These are phyloP conservation scores for Porites rus DNA, from an alignment of 92 coral and sea anemone genomes.

Conservation along the genomic window DNA sequence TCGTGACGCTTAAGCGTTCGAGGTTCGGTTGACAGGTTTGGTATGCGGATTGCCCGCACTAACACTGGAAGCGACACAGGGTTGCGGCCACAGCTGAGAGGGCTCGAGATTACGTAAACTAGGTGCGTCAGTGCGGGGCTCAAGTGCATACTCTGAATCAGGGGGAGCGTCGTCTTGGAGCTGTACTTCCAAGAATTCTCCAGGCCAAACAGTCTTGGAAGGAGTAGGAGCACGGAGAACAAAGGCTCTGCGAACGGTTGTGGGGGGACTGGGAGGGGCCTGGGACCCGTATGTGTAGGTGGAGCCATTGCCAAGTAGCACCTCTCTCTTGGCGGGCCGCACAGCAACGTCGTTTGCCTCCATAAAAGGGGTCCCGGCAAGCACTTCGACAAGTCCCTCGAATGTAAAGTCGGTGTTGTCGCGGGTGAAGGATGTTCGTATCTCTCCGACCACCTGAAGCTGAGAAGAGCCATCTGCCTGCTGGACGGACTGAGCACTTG, in stretches of 20 bases:
- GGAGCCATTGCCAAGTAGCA: slow-evolving; percentile 45
- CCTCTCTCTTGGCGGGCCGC: slow-evolving; percentile 62
- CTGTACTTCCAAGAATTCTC: not conserved
- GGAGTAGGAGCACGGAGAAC: slow-evolving; percentile 53
- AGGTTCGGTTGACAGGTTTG: slow-evolving; percentile 27
- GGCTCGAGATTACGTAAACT: not conserved
- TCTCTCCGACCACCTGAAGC: slow-evolving; percentile 52
- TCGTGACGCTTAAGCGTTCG: not conserved
- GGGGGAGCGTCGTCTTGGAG: not conserved
- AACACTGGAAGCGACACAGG: not conserved
- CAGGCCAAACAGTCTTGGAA: slow-evolving; percentile 59
- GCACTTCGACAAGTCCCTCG: slow-evolving; percentile 36
- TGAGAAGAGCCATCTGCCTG: slow-evolving; percentile 66
- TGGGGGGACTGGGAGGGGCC: not conserved
- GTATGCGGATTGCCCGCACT: not conserved
- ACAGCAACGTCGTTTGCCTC: slow-evolving; percentile 56
- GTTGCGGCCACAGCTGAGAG: not conserved
- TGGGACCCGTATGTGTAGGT: slow-evolving; percentile 46
- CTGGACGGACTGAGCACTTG: slow-evolving; percentile 62
- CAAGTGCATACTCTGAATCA: slow-evolving; percentile 10
- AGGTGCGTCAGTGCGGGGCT: slow-evolving; percentile 2
- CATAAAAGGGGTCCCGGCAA: slow-evolving; percentile 59
- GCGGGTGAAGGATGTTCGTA: slow-evolving; percentile 34
- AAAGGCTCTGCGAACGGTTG: slow-evolving; percentile 29
- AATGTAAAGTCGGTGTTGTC: slow-evolving; percentile 40